phyloP scores from a whole-genome alignment of 2,888 invertebrate genomes.

The Osedax fenrisi region DNA sequence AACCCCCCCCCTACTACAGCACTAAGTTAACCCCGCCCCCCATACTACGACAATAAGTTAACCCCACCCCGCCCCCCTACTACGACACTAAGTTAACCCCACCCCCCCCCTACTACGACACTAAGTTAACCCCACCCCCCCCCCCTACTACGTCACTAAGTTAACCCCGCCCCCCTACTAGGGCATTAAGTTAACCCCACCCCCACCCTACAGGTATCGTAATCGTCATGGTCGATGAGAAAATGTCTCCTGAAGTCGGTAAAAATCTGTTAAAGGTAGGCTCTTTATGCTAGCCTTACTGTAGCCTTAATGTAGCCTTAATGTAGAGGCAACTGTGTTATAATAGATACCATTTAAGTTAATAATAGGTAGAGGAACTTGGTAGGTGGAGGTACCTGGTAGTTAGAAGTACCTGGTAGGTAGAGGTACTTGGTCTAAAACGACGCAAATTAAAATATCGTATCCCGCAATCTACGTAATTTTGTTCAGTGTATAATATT shows the following conservation, averaged over 20 bases:
- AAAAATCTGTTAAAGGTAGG: constrained; percentile 52
- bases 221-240: constrained; percentile 94
- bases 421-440: too few species aligned
- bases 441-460: too few species aligned
- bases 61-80: background rate
- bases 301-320: too few species aligned
- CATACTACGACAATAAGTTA: background rate
- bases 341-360: too few species aligned
- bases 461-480: too few species aligned
- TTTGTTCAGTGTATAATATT: too few species aligned
- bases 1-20: background rate
- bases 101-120: background rate
- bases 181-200: too few species aligned
- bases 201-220: constrained; percentile 61
- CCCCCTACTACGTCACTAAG: background rate
- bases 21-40: background rate
- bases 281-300: background rate
- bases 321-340: too few species aligned
- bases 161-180: background rate
- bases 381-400: too few species aligned
- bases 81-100: background rate
- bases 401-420: too few species aligned
- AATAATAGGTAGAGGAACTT: too few species aligned
- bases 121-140: too few species aligned
- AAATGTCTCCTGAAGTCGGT: constrained; percentile 59